A percentile compares a stretch with the other conserved stretches of the same genome.
These are phyloP conservation scores for Distichodus sexfasciatus DNA, from an alignment of 2,797 vertebrate genomes.

Conservation along the genomic window DNA sequence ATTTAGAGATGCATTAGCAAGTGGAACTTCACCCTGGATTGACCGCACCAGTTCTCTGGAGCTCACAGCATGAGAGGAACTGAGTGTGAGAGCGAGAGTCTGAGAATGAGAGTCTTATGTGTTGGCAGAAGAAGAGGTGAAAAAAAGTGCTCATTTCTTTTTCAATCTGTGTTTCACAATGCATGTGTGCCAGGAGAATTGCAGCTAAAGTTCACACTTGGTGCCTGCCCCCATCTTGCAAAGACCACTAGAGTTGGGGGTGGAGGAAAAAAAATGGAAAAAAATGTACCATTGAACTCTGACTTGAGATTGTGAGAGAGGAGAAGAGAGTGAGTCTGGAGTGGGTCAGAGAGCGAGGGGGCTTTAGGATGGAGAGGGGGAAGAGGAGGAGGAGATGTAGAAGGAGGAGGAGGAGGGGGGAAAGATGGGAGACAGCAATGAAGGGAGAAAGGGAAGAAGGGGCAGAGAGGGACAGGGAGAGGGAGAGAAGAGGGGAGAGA, in stretches of 20 bases:
- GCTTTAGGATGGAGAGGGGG: constrained; percentile 10
- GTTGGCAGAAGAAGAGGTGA: constrained; percentile 32
- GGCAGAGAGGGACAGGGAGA: constrained; percentile 32
- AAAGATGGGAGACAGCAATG: constrained; percentile 26
- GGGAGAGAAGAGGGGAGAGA: constrained; percentile 6
- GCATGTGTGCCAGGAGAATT: constrained; percentile 55
- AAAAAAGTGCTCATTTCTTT: constrained; percentile 54
- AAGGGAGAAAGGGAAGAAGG: constrained; percentile 16
- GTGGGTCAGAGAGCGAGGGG: constrained; percentile 30
- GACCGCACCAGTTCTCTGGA: neutral
- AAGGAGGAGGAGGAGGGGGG: constrained; percentile 31
- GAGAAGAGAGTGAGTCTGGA: constrained; percentile 34
- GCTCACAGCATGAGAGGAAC: neutral
- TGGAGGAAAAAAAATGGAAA: constrained; percentile 32
- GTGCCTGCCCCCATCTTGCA: constrained; percentile 41
- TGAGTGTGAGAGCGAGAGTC: constrained; percentile 32
- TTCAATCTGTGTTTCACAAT: constrained; percentile 56
- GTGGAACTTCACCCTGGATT: neutral
- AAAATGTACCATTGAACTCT: constrained; percentile 60
- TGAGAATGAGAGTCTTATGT: constrained; percentile 40
- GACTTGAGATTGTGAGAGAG: constrained; percentile 56
- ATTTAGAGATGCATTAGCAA: neutral
- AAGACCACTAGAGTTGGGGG: constrained; percentile 43
- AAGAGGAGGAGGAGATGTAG: constrained; percentile 30
- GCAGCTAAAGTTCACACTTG: constrained; percentile 55